Base-by-base conservation (phyloP, 2,113 vertebrate genomes). In the Pristiophorus japonicus region DNA sequence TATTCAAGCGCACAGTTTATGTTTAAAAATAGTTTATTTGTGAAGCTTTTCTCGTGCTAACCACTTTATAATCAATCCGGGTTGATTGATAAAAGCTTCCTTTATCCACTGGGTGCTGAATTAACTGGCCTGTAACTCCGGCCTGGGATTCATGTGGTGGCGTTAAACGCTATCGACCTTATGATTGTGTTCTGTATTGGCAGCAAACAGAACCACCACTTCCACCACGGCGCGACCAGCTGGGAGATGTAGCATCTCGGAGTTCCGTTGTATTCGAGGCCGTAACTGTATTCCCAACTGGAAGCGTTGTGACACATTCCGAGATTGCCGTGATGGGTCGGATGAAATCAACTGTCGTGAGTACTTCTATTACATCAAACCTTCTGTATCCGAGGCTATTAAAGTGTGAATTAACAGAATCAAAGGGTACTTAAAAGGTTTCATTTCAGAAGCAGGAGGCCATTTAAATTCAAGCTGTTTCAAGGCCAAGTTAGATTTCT, bases 291-390 rank as follows among this genome's bases (percentile, higher is more conserved):
- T 99, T 92, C 98, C 98, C 0, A 98, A 98, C 97, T 99, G 99
- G 99, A 99, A 98, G 96, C 97, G 97, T 2, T 99, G 99, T 0
- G 98, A 99, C 0, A 98, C 99, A 0, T 97, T 96, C 6, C n/a
- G 18, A 11, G 98, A 99, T 96, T 99, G 99, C 96, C 97, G 97
- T 96, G 99, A 99, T 0, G 97, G 98, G 95, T 98, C 98, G 0
- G 99, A 99, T 0, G 99, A 99, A 97, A 96, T 97, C 95, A 97
- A 95, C 95, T 99, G 99, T 96, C 98, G 99, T 99, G 96, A 98
- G 99, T 98, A 75, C 11, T 14, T 45, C 2, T 65, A 0, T 38
- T n/a, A 42, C 0, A 62, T 18, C n/a, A 63, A 92, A 81, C 16
- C 34, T n/a, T n/a, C n/a, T 92, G 59, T 59, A 63, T 38, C 34